phyloP scores from a whole-genome alignment of 2,888 invertebrate genomes.

The Platycheirus rosarum region DNA sequence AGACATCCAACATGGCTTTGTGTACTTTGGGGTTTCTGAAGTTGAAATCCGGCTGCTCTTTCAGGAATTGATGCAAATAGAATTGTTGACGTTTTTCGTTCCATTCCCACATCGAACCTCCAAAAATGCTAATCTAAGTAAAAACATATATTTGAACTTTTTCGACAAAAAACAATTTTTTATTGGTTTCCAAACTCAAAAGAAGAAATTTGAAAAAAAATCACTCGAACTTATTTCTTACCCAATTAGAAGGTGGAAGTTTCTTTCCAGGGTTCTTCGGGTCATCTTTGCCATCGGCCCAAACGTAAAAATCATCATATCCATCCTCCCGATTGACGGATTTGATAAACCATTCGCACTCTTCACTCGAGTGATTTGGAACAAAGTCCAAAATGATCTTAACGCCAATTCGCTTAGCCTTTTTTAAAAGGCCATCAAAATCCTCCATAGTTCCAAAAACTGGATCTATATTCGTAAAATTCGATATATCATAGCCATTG shows the following conservation, averaged over 20 bases:
- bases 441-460: conserved; percentile 86
- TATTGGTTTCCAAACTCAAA: neutral
- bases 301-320: conserved; percentile 90
- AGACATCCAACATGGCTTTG: conserved; percentile 85
- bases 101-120: conserved; percentile 88
- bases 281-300: conserved; percentile 85
- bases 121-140: conserved; percentile 83
- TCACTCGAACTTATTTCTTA: too few relatives aligned
- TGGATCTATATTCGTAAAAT: conserved; percentile 87
- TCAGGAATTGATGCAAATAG: conserved; percentile 86
- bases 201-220: too few relatives aligned
- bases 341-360: conserved; percentile 92
- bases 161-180: neutral
- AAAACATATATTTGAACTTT: neutral
- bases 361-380: conserved; percentile 90
- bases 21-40: conserved; percentile 87
- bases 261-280: conserved; percentile 65
- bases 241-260: conserved; percentile 79
- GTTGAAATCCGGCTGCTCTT: conserved; percentile 91
- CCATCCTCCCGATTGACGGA: conserved; percentile 86
- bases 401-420: conserved; percentile 83
- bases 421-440: conserved; percentile 85
- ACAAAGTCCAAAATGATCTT: conserved; percentile 86
- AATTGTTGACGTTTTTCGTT: conserved; percentile 85
- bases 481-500: conserved; percentile 90